Base-by-base conservation (phyloP, 2,888 invertebrate species). In the Lasioglossum pauxillum region DNA sequence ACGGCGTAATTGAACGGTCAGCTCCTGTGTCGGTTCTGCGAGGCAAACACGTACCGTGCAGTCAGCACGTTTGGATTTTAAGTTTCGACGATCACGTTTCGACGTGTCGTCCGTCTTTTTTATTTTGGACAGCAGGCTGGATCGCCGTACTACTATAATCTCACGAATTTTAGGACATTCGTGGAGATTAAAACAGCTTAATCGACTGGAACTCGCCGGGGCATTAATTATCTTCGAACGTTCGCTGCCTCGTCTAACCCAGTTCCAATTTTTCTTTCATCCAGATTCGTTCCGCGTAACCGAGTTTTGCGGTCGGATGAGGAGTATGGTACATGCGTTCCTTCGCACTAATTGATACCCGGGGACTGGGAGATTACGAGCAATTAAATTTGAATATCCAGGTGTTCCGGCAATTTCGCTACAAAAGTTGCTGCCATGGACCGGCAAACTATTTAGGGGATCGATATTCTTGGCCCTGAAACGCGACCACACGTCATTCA, bases 1-100 rank as follows among this genome's bases (percentile, higher is more conserved):
- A 83, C 87, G 88, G 91, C 86, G 92, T 92, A 93, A 94, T 93
- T 93, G 93, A 92, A 93, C 93, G 93, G 93, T 93, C 94, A 93
- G 91, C 92, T 80, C 38, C 79, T 83, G 88, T 84, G 86, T 82
- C 85, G 88, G 86, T 82, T 88, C 67, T 49, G 84, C 86, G 87
- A 91, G 90, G 89, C 89, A 92, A 93, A 92, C 93, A 93, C 92
- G 93, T 93, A 90, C 86, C 90, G 90, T 92, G 83, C 92, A 91
- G 91, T 93, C 93, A 92, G 93, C 93, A 92, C 90, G 92, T 93
- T 92, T 88, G 78, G 88, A 85, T 91, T 91, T 91, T 91, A 87
- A 90, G 91, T 91, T 89, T 76, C 87, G 81, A 75, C 79, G 78
- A 75, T 73, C 84, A 75, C 85, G 74, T 82, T 64, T 53, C 71